Base-by-base conservation (phyloP, 2,797 vertebrate species). In the Clarias fuscus region DNA sequence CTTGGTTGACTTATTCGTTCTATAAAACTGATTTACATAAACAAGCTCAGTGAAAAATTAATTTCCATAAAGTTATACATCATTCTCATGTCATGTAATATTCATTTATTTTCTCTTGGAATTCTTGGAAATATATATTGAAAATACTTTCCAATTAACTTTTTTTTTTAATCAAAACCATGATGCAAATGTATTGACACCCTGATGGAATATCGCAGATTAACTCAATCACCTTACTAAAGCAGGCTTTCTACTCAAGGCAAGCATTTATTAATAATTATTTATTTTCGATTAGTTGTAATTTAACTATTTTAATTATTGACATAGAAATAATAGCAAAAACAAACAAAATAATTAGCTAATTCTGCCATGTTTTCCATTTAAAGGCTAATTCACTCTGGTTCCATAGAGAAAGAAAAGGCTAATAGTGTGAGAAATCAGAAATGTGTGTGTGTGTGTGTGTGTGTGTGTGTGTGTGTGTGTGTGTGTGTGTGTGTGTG, bases 381-480 rank as follows among this genome's bases (percentile, higher is more conserved):
- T 82, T 78, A 67, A 53, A 27, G 22, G 17, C 59, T 64, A 68
- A 82, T 82, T 68, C 43, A 68, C 33, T 61, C 30, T 30, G 59
- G 11, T 75, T 59, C 6, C 59, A 22, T 76, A 5, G 15, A 84
- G 59, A 70, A 85, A n/a, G 40, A 73, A 81, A 73, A 64, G 43
- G 37, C 84, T 86, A 72, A 75, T 70, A 56, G 37, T 86, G 82
- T 83, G 64, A 82, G 65, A 58, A 77, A 78, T 59, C 7, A 62
- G 8, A 20, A 59, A 13, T 72, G 68, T 43, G 82, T 83, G 82
- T 83, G 53, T 72, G 68, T 62, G 82, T 71, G 77, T 73, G 67
- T 30, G 40, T 62, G 77, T 58, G 72, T 24, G 20, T 33, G 83
- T 64, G 40, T 17, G 72, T 33, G n/a, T 43, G 65, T 82, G 71